Conservation (phyloP, 64 coral and sea anemone genomes). For the Actinia equina region DNA sequence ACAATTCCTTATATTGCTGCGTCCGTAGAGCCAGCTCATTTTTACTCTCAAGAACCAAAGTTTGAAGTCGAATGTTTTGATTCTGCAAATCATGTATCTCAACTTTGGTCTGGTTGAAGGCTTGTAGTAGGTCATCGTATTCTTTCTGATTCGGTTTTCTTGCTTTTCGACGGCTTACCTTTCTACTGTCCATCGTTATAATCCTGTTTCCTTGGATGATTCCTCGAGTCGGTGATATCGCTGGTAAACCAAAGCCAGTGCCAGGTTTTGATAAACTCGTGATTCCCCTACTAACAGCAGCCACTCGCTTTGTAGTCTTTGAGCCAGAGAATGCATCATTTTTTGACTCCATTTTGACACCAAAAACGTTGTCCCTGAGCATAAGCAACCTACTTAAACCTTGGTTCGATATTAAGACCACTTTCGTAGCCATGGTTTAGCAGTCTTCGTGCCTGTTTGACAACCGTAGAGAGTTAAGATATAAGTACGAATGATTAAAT, state of each 20-base stretch:
- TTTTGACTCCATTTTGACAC: background rate
- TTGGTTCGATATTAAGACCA: background rate
- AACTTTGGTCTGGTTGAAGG: background rate
- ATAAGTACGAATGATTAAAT: background rate
- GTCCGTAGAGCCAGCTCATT: background rate
- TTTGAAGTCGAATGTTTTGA: background rate
- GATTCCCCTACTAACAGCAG: background rate
- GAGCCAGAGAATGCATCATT: background rate
- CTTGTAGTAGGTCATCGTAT: background rate
- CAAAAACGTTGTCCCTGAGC: too few relatives aligned
- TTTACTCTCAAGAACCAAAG: slow-evolving; percentile 2
- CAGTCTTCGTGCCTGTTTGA: background rate
- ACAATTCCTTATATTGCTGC: slow-evolving; percentile 51
- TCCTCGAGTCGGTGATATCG: slow-evolving; percentile 7
- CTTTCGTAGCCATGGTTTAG: background rate
- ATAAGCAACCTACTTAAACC: background rate
- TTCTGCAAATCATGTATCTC: background rate
- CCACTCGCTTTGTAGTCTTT: background rate
- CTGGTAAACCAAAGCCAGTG: background rate
- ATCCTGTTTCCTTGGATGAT: background rate
- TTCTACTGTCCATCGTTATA: background rate
- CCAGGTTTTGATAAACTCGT: background rate
- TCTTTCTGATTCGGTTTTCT: background rate
- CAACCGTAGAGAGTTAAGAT: background rate
- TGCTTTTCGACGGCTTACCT: background rate